Percentiles rank a stretch among this genome's conserved stretches.
Conservation (phyloP, 1,140 invertebrate species). For the Lineus longissimus region DNA sequence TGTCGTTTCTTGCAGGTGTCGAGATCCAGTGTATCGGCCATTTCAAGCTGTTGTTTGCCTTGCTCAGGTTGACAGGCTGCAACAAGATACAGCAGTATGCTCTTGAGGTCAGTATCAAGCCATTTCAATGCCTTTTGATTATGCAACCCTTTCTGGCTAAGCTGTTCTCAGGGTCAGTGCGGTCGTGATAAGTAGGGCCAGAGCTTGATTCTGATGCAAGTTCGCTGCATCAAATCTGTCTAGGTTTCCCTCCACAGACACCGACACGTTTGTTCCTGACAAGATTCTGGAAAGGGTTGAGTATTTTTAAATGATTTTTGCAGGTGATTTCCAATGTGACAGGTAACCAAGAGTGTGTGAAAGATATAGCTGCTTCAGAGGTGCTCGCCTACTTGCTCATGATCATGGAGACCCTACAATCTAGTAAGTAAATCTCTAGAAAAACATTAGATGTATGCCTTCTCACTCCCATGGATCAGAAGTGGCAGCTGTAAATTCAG, state of each 20-base stretch:
- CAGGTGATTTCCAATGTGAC: slow-evolving; percentile 76
- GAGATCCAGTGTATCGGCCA: slow-evolving; percentile 97
- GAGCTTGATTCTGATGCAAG: too few relatives aligned
- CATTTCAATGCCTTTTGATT: not conserved
- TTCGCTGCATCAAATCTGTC: too few relatives aligned
- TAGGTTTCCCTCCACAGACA: too few relatives aligned
- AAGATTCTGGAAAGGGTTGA: too few relatives aligned
- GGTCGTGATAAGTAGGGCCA: too few relatives aligned
- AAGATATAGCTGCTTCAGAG: slow-evolving; percentile 84
- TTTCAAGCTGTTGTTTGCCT: slow-evolving; percentile 84
- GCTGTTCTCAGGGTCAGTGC: not conserved
- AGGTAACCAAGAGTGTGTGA: slow-evolving; percentile 88
- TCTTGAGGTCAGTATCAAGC: slow-evolving; percentile 53
- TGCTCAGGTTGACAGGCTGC: slow-evolving; percentile 67
- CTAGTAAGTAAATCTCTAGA: slow-evolving; percentile 49
- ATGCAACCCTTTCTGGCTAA: not conserved
- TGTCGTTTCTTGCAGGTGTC: slow-evolving; percentile 61
- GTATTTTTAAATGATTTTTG: too few relatives aligned
- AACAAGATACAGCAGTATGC: slow-evolving; percentile 70
- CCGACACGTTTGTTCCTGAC: too few relatives aligned
- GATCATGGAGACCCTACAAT: slow-evolving; percentile 67
- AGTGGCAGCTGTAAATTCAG: slow-evolving; percentile 7
- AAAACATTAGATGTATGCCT: too few relatives aligned
- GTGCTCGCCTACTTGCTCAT: slow-evolving; percentile 80
- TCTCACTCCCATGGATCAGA: not conserved